Conservation (phyloP, 2,113 vertebrate genomes). For the Phrynosoma platyrhinos region DNA sequence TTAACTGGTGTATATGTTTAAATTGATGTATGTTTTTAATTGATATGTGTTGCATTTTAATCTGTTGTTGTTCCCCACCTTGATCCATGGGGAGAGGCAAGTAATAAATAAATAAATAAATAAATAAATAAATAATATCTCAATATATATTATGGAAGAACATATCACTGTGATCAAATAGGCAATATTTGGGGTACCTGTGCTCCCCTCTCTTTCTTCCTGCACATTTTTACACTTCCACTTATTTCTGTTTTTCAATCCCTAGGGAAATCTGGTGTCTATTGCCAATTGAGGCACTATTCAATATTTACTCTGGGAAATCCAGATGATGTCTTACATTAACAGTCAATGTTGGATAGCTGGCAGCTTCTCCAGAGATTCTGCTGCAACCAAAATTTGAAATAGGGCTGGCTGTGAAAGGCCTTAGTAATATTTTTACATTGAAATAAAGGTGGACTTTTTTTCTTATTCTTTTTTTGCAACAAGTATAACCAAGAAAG, state of each 20-base stretch:
- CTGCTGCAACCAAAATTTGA: constrained; percentile 5
- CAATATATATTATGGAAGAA: neutral
- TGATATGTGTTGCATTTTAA: too few species aligned
- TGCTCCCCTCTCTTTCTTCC: neutral
- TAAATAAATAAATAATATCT: neutral
- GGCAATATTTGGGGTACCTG: too few species aligned
- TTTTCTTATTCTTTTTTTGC: neutral
- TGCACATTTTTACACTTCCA: neutral
- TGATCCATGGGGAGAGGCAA: too few species aligned
- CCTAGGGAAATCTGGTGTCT: constrained; percentile 3
- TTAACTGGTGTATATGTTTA: too few species aligned
- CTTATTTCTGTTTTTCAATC: neutral
- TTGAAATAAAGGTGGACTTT: neutral
- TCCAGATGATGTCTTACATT: neutral
- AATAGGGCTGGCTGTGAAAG: neutral
- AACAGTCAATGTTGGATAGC: neutral
- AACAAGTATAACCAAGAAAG: neutral
- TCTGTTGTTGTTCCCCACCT: too few species aligned
- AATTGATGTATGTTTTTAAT: too few species aligned
- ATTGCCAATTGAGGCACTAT: neutral
- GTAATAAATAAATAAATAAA: too few species aligned
- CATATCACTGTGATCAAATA: rapidly evolving
- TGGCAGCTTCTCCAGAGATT: neutral
- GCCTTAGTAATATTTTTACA: neutral
- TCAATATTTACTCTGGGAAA: neutral